Conservation (phyloP, 2,888 invertebrate genomes). For the Amiota mariae region DNA sequence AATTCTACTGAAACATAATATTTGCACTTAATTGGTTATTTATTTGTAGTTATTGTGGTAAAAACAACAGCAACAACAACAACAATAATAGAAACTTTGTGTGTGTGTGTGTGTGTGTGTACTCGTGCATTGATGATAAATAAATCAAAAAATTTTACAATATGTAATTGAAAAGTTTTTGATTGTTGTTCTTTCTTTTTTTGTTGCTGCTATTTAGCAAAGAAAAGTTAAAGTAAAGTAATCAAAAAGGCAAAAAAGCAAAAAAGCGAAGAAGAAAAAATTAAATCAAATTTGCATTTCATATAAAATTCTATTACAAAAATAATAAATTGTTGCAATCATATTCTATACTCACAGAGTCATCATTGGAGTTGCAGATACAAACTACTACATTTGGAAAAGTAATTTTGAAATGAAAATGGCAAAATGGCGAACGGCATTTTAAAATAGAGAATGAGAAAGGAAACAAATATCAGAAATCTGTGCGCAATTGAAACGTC, state of each 20-base stretch:
- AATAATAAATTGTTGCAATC: slow-evolving; percentile 15
- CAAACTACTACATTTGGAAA: background rate
- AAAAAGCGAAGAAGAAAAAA: background rate
- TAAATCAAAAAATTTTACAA: no score
- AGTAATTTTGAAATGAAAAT: background rate
- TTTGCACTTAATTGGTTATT: slow-evolving; percentile 58
- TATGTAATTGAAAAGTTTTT: no score
- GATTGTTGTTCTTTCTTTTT: no score
- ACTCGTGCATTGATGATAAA: no score
- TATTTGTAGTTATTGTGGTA: slow-evolving; percentile 44
- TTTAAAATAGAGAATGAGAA: background rate
- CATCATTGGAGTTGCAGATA: slow-evolving; percentile 11
- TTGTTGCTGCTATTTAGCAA: no score
- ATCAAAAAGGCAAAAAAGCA: background rate
- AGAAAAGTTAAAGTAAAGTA: background rate
- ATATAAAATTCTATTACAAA: slow-evolving; percentile 17
- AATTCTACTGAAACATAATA: slow-evolving; percentile 43
- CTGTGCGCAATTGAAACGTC: slow-evolving; percentile 2
- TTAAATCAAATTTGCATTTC: slow-evolving; percentile 4
- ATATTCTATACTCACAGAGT: background rate
- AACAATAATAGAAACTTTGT: no score
- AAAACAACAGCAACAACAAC: no score
- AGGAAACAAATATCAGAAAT: background rate
- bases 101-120: no score
- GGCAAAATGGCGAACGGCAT: background rate